Evolutionary conservation across 2,797 vertebrate genomes (phyloP).

Genomic region (Valencia hispanica): DNA sequence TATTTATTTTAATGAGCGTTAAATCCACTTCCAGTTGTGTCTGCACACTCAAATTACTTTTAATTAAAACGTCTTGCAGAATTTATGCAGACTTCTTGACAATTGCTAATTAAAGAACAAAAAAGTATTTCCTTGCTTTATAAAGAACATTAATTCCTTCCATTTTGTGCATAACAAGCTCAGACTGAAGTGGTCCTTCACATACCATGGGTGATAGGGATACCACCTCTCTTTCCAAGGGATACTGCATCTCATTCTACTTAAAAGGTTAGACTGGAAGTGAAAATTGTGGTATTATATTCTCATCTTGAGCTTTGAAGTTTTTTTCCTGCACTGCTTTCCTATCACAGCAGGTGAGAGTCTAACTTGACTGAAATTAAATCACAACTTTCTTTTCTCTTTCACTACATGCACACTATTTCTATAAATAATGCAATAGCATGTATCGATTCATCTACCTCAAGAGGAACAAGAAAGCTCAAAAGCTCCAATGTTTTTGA

Average conservation of each 20-base stretch:
- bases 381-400: conserved; percentile 9
- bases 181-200: conserved; percentile 15
- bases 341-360: conserved; percentile 1
- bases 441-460: conserved; percentile 70
- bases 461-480: conserved; percentile 44
- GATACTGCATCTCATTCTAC: conserved; percentile 39
- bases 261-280: conserved; percentile 38
- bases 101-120: conserved; percentile 68
- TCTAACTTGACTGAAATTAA: not conserved
- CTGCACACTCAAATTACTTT: conserved; percentile 69
- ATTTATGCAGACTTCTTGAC: conserved; percentile 60
- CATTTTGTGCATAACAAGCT: conserved; percentile 27
- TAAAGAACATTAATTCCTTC: conserved; percentile 25
- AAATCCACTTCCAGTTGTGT: conserved; percentile 68
- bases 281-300: not conserved
- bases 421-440: conserved; percentile 67
- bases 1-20: conserved; percentile 73
- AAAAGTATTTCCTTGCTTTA: conserved; percentile 54
- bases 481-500: conserved; percentile 46
- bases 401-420: conserved; percentile 27
- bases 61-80: conserved; percentile 60
- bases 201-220: conserved; percentile 10
- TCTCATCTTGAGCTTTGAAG: conserved; percentile 3
- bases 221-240: conserved; percentile 20
- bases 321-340: not conserved